Evolutionary conservation across 53 echinoderm and acorn worm genomes (phyloP), one percentile per base, ranked within the genome.

Genomic region (Zoroaster sp.): DNA sequence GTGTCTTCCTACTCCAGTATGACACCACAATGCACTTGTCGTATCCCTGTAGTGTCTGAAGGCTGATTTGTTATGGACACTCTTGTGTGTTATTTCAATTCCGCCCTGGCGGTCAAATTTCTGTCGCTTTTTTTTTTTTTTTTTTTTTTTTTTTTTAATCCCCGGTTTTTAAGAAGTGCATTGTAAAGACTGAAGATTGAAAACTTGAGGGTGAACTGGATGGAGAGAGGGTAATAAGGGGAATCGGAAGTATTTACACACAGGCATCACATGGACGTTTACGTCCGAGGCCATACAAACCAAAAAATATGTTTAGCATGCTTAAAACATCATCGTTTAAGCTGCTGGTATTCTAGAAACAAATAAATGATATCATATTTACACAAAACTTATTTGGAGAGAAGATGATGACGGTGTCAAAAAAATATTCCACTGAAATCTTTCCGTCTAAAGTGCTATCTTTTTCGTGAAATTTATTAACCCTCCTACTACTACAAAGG

Each of bases 21-120:
- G 82, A 67, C 67, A 82, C 65, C 68, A 46, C 28, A 82, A 82
- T 82, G 82, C 82, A 82, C 82, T 68, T 44, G 67, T 43, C 82
- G 66, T 42, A 42, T 82, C 82, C 63, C 63, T 25, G 21, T 21
- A n/a, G 40, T 18, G 74, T n/a, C 40, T 12, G 4, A 74, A 74
- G 74, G 41, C 25, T 38, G 34, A 82, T 82, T 43, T 68, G 17
- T 82, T 28, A 32, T 25, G 20, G 59, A 36, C 35, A 25, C 32
- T 18, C 38, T 59, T 59, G 13, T 33, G 54, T 78, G 35, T 28
- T 37, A 35, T 55, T 55, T 55, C 78, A 55, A 53, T 43, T 43
- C 68, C 44, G 44, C 66, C n/a, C 63, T 21, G 10, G 63, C 9
- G 63, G 28, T 59, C 63, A 59, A 59, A 59, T 59, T 59, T 18